Percentiles rank a stretch among this genome's conserved stretches.
phyloP scores from a whole-genome alignment of 2,113 vertebrate genomes.

The Motacilla tschutschensis region DNA sequence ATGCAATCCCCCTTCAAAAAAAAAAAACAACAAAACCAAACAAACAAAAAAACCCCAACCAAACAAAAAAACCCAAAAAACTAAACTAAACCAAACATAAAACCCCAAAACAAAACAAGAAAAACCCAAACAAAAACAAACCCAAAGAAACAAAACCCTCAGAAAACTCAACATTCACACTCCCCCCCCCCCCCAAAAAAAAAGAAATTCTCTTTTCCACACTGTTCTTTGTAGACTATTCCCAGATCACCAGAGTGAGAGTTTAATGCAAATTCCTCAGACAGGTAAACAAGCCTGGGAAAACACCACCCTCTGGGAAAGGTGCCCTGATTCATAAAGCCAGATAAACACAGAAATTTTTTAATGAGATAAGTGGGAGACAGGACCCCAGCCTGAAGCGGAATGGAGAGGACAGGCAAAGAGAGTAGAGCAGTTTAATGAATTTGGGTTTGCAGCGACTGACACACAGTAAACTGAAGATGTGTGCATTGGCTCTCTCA shows the following conservation, averaged over 20 bases:
- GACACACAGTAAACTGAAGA: neutral
- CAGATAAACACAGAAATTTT: neutral
- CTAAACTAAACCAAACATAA: too few relatives aligned
- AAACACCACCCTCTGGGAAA: slow-evolving; percentile 40
- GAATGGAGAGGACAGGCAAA: neutral
- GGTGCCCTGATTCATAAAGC: neutral
- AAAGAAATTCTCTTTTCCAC: neutral
- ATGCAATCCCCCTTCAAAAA: too few relatives aligned
- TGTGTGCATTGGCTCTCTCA: neutral
- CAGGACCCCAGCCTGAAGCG: neutral
- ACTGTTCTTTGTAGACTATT: neutral
- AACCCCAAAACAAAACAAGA: neutral
- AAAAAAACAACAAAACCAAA: neutral
- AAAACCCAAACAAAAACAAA: neutral
- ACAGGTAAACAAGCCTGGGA: slow-evolving; percentile 48
- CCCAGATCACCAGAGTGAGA: neutral
- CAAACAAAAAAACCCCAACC: neutral
- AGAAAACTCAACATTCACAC: rapidly evolving
- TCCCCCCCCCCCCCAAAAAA: rapidly evolving
- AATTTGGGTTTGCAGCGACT: neutral
- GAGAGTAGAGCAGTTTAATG: neutral
- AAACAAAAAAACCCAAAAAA: neutral
- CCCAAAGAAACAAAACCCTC: neutral
- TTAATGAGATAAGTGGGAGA: neutral
- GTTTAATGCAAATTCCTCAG: slow-evolving; percentile 42